A percentile compares a stretch with the other conserved stretches of the same genome.
Evolutionary conservation across 2,113 vertebrate species (phyloP).

Genomic region (Damaliscus lunatus): DNA sequence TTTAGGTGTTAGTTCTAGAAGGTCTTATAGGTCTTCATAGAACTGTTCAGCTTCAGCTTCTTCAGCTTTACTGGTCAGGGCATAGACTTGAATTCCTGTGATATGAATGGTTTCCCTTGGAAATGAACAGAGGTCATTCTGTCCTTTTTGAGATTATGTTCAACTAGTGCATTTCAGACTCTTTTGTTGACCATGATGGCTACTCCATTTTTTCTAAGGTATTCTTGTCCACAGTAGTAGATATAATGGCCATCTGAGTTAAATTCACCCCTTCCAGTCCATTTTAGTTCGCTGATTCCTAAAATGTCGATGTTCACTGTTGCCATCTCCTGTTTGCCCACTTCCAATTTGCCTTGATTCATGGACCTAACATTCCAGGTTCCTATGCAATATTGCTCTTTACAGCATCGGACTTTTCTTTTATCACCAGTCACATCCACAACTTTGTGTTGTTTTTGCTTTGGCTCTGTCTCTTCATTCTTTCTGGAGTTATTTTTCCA

Average conservation of each 20-base stretch:
- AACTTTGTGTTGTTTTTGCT: background rate
- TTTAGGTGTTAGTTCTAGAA: background rate
- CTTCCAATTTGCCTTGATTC: background rate
- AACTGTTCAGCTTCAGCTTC: background rate
- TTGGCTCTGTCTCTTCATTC: background rate
- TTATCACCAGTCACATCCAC: background rate
- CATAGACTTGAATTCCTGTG: background rate
- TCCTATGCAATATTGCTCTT: background rate
- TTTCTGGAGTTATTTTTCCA: background rate
- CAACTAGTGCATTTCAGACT: accelerated
- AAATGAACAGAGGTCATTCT: background rate
- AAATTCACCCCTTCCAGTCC: background rate
- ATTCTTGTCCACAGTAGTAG: background rate
- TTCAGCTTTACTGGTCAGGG: background rate
- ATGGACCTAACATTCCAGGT: background rate
- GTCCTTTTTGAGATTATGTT: background rate
- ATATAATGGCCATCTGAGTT: background rate
- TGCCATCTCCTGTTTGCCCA: background rate
- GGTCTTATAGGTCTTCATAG: background rate
- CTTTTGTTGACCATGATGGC: background rate
- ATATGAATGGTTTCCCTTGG: background rate
- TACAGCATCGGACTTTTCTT: background rate
- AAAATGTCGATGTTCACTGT: background rate
- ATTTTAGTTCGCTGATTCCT: background rate
- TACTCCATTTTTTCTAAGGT: background rate